phyloP scores from a whole-genome alignment of 2,113 vertebrate genomes.

The Odocoileus hemionus region DNA sequence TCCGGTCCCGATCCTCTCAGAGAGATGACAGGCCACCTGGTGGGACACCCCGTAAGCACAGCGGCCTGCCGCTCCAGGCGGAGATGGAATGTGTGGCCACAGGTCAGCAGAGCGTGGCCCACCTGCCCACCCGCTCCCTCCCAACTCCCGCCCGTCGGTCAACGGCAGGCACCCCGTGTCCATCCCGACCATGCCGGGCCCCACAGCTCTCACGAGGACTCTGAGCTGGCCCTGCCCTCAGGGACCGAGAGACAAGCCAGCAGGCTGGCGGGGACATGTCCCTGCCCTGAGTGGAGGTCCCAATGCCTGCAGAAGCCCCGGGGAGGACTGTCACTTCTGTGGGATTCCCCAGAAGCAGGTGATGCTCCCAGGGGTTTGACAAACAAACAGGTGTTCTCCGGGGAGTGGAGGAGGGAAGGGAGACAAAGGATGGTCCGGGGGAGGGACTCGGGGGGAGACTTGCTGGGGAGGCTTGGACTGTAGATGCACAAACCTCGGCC shows the following conservation, averaged over 20 bases:
- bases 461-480: background rate
- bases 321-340: background rate
- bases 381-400: background rate
- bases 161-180: accelerated
- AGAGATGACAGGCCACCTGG: background rate
- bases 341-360: background rate
- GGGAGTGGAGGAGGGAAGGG: too few relatives aligned
- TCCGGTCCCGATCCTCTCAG: accelerated
- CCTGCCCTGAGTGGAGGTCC: background rate
- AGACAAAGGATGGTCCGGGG: background rate
- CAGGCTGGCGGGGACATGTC: accelerated
- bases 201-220: accelerated
- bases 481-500: background rate
- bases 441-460: background rate
- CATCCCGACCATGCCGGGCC: background rate
- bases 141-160: accelerated
- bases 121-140: background rate
- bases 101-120: background rate
- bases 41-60: background rate
- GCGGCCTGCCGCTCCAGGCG: accelerated
- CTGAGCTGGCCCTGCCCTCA: background rate
- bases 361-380: background rate
- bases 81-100: accelerated
- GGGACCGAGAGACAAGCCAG: background rate
- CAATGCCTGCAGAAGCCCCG: accelerated